A percentile compares a stretch with the other conserved stretches of the same genome.
These are phyloP conservation scores for Thryonomys swinderianus DNA, from an alignment of 2,113 vertebrate genomes.

Conservation along the genomic window DNA sequence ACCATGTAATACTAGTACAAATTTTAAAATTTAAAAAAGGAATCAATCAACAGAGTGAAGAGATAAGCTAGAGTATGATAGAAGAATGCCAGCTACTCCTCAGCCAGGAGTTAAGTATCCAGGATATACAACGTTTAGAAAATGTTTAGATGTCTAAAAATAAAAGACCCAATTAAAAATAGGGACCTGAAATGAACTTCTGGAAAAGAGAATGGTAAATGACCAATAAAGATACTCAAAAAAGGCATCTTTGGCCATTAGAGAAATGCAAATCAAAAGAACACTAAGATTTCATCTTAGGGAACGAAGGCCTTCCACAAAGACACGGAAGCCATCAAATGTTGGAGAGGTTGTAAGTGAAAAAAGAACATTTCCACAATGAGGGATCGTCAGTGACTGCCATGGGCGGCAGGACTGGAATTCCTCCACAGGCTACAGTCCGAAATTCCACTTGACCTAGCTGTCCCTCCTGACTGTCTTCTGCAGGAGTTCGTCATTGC, in stretches of 20 bases:
- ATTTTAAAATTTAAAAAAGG: not conserved
- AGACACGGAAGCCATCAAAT: not conserved
- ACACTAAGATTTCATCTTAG: not conserved
- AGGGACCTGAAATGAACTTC: not conserved
- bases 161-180: not conserved
- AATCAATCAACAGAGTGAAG: not conserved
- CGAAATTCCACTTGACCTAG: not conserved
- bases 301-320: not conserved
- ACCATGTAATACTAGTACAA: not conserved
- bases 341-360: not conserved
- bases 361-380: not conserved
- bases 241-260: not conserved
- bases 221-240: not conserved
- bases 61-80: not conserved
- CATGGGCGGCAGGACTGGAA: not conserved
- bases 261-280: not conserved
- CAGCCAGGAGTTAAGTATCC: not conserved
- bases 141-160: not conserved
- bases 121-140: not conserved
- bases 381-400: not conserved
- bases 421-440: not conserved
- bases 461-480: not conserved
- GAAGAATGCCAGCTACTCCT: not conserved
- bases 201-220: not conserved
- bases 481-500: not conserved